A percentile compares a stretch with the other conserved stretches of the same genome.
Conservation (phyloP, 2,113 vertebrate species). For the Diadophis punctatus region DNA sequence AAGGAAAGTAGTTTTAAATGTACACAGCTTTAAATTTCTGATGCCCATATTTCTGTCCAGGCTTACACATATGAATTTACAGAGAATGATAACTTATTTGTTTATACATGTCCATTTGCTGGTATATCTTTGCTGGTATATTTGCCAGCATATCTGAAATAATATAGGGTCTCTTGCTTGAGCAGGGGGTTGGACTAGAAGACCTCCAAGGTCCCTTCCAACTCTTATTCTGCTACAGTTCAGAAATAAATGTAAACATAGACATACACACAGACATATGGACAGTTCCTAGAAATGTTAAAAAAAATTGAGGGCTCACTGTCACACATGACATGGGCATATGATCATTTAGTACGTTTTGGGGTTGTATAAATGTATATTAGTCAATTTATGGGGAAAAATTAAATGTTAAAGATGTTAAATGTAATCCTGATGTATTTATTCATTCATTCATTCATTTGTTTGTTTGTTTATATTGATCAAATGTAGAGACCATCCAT, state of each 20-base stretch:
- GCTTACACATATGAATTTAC: background rate
- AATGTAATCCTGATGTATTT: background rate
- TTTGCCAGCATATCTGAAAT: background rate
- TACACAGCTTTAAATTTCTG: background rate
- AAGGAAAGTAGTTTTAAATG: background rate
- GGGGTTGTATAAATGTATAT: background rate
- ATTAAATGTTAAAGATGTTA: background rate
- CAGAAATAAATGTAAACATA: background rate
- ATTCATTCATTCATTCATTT: too few relatives aligned
- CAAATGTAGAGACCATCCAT: background rate
- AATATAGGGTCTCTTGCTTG: background rate
- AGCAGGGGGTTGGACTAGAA: background rate
- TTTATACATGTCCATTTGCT: background rate
- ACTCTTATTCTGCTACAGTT: background rate
- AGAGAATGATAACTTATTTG: background rate
- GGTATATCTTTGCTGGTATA: background rate
- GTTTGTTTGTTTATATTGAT: background rate
- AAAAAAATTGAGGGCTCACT: background rate
- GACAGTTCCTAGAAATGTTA: background rate
- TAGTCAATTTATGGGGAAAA: background rate
- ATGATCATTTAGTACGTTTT: background rate
- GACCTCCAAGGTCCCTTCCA: background rate
- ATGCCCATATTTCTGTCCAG: background rate
- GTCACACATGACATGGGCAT: background rate
- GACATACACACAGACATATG: background rate